Percentiles rank a stretch among this genome's conserved stretches.
phyloP scores from a whole-genome alignment of 1,140 invertebrate genomes.

The Drosophila funebris region DNA sequence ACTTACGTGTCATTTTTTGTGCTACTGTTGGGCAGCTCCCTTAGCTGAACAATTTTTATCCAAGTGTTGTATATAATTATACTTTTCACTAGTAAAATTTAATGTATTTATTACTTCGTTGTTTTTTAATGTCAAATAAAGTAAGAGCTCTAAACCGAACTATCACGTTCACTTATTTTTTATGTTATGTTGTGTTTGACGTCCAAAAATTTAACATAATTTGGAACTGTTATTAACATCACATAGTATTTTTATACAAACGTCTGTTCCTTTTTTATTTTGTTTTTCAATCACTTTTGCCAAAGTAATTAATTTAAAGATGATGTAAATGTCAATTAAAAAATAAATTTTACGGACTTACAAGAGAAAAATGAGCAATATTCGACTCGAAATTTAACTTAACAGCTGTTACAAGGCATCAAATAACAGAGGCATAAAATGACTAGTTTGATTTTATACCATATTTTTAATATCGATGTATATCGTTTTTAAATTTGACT shows the following conservation, averaged over 20 bases:
- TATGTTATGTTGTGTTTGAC: constrained; percentile 8
- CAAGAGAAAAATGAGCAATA: too few relatives aligned
- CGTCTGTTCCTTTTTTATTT: background rate
- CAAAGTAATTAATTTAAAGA: too few relatives aligned
- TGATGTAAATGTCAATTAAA: too few relatives aligned
- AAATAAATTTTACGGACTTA: too few relatives aligned
- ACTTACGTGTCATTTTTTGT: constrained; percentile 47
- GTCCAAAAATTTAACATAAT: background rate
- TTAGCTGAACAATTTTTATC: constrained; percentile 10
- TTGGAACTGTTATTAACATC: constrained; percentile 2
- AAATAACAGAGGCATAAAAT: too few relatives aligned
- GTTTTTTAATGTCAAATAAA: constrained; percentile 13
- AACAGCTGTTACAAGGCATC: too few relatives aligned
- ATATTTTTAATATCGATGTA: too few relatives aligned
- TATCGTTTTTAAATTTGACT: too few relatives aligned
- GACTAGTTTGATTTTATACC: too few relatives aligned
- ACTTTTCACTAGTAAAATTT: background rate
- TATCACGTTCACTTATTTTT: constrained; percentile 19
- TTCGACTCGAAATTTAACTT: too few relatives aligned
- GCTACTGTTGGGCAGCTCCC: constrained; percentile 35
- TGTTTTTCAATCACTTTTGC: too few relatives aligned
- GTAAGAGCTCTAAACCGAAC: background rate
- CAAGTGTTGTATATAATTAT: constrained; percentile 3
- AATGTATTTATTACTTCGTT: background rate
- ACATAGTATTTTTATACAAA: background rate